Percentiles rank a stretch among this genome's conserved stretches.
phyloP scores from a whole-genome alignment of 2,113 vertebrate genomes.

The Myiopsitta monachus region DNA sequence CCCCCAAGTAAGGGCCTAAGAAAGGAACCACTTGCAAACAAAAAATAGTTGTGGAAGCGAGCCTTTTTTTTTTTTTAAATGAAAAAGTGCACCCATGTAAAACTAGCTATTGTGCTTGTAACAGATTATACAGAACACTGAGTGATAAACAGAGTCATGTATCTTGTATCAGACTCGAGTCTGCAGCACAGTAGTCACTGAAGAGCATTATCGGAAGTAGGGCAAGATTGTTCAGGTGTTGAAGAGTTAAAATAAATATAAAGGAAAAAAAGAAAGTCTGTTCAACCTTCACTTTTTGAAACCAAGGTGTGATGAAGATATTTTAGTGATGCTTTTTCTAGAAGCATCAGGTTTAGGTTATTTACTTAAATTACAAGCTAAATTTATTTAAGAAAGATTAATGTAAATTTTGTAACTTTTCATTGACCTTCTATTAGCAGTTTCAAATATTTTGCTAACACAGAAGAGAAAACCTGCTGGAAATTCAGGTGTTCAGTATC shows the following conservation, averaged over 20 bases:
- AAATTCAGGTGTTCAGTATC: not conserved
- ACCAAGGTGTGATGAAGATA: not conserved
- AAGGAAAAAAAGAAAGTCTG: not conserved
- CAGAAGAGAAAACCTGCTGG: not conserved
- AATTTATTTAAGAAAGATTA: not conserved
- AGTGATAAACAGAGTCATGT: conserved; percentile 44
- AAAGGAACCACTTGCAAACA: not conserved
- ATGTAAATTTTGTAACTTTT: not conserved
- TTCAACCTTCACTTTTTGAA: not conserved
- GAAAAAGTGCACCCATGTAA: not conserved
- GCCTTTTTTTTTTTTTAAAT: not conserved
- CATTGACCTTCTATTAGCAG: not conserved
- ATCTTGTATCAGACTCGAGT: not conserved
- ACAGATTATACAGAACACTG: conserved; percentile 28
- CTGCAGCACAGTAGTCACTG: not conserved
- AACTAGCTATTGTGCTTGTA: conserved; percentile 29
- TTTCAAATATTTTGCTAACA: not conserved
- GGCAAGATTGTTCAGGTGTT: not conserved
- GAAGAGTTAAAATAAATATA: not conserved
- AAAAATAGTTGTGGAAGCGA: not conserved
- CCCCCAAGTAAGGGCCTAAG: not conserved
- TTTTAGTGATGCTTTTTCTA: not conserved
- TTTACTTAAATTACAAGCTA: not conserved
- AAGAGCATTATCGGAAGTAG: not conserved
- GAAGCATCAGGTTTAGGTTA: not conserved